Conservation (phyloP, 2,113 vertebrate genomes). For the Notarius lentiginosus region DNA sequence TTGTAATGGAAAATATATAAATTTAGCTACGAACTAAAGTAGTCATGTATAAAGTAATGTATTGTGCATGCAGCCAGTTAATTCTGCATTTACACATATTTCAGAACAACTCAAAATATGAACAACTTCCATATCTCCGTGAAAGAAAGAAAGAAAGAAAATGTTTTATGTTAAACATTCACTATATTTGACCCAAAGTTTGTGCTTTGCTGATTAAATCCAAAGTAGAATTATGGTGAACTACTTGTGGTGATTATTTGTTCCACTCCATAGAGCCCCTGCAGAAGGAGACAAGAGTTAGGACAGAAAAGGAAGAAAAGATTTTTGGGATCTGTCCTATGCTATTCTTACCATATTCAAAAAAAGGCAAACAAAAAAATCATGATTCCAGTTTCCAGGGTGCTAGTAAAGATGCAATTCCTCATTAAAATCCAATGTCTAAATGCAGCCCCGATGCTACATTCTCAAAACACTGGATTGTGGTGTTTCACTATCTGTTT, state of each 20-base stretch:
- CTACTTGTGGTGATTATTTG: conserved; percentile 38
- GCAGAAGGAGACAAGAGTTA: conserved; percentile 35
- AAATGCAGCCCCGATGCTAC: conserved; percentile 43
- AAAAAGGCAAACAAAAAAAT: conserved; percentile 69
- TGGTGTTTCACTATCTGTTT: conserved; percentile 7
- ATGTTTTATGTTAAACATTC: conserved; percentile 17
- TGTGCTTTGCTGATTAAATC: conserved; percentile 52
- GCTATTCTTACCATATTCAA: conserved; percentile 65
- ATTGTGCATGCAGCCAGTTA: conserved; percentile 39
- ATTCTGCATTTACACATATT: conserved; percentile 43
- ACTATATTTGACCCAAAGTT: conserved; percentile 41
- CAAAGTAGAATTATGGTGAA: conserved; percentile 34
- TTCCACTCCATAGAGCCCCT: conserved; percentile 28
- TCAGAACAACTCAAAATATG: conserved; percentile 19
- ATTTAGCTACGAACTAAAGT: background rate
- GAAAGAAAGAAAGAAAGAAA: background rate
- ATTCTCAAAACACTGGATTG: conserved; percentile 47
- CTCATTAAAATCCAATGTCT: conserved; percentile 34
- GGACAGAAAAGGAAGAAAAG: conserved; percentile 24
- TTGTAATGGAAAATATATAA: background rate
- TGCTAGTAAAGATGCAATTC: conserved; percentile 46
- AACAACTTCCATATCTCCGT: background rate
- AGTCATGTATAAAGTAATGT: conserved; percentile 5
- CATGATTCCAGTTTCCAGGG: conserved; percentile 54
- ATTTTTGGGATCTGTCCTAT: conserved; percentile 20